Base-by-base conservation (phyloP, 2,797 vertebrate species). In the Centropyge bicolor region DNA sequence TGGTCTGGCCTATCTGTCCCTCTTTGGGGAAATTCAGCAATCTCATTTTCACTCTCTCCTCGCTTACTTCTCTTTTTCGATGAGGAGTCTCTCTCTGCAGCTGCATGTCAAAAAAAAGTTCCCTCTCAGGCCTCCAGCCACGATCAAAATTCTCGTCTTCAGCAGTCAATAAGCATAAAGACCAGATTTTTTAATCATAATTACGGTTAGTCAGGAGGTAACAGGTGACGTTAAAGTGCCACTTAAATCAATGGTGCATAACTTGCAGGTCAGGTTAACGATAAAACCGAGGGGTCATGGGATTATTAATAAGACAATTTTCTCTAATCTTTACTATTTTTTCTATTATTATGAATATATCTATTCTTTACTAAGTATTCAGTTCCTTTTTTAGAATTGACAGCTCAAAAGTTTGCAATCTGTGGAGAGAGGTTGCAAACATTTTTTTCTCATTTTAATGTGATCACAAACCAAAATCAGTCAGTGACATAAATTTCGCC, bases 11-110 rank as follows among this genome's bases (percentile, higher is more conserved):
- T 71, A 13, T 78, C 76, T 60, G 4, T 80, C 56, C 72, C 69
- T 90, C 86, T 87, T 70, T 82, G 52, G 76, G 87, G 84, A 82
- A 86, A 84, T 78, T 86, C 67, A 56, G 83, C 74, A 60, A 86
- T 85, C 69, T 86, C 43, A 67, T 86, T 85, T 83, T 82, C 66
- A 22, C 49, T 54, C 72, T 57, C 51, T 40, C 45, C 73, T 70
- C 74, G 31, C 67, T 64, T 35, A 17, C 38, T 56, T 62, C 49
- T 43, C 55, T 75, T 70, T 27, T 19, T 74, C 24, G 12, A 71
- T 67, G 61, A 75, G 27, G 36, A 82, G 54, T 70, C 49, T 69
- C 51, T 76, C 14, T 73, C 40, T 85, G 31, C 71, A 72, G 71
- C 60, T 78, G 66, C 56, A 57, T 62, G 56, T 80, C 35, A 46